Evolutionary conservation across 2,888 invertebrate species (phyloP).

Genomic region (Cephus runcator): DNA sequence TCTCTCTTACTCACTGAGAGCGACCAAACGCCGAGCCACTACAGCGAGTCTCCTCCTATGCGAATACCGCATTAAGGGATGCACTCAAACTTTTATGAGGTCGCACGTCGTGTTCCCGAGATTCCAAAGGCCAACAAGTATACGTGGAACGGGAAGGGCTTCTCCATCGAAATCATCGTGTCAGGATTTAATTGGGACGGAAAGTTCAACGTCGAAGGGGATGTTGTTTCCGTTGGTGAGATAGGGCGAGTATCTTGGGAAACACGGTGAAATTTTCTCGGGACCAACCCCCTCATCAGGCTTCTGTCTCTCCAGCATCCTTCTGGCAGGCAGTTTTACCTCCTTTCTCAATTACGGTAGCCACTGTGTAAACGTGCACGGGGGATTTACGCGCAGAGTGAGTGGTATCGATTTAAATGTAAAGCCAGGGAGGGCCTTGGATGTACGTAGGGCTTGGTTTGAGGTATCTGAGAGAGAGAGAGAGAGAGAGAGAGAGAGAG

Average conservation of each 20-base stretch:
- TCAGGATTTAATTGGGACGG: not conserved
- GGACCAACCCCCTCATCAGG: not conserved
- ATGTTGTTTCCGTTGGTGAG: not conserved
- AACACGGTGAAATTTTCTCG: not conserved
- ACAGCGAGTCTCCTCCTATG: slow-evolving; percentile 27
- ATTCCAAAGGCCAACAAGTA: not conserved
- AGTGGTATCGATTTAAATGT: slow-evolving; percentile 23
- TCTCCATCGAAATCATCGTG: not conserved
- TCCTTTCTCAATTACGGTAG: slow-evolving; percentile 4
- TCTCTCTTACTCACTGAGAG: not conserved
- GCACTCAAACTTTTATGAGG: slow-evolving; percentile 39
- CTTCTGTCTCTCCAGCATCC: not conserved
- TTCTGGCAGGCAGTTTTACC: not conserved
- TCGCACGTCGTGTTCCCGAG: not conserved
- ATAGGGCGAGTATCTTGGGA: not conserved
- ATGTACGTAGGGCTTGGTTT: not conserved
- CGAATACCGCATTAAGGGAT: slow-evolving; percentile 37
- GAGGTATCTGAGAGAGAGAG: not conserved
- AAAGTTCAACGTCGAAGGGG: not conserved
- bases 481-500: not conserved
- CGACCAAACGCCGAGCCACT: slow-evolving; percentile 1
- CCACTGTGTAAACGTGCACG: not conserved
- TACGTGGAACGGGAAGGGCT: not conserved
- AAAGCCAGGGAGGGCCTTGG: slow-evolving; percentile 6
- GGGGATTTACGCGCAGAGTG: slow-evolving; percentile 5